These are phyloP conservation scores for Boloria selene DNA, from an alignment of 2,888 invertebrate genomes.

Conservation along the genomic window DNA sequence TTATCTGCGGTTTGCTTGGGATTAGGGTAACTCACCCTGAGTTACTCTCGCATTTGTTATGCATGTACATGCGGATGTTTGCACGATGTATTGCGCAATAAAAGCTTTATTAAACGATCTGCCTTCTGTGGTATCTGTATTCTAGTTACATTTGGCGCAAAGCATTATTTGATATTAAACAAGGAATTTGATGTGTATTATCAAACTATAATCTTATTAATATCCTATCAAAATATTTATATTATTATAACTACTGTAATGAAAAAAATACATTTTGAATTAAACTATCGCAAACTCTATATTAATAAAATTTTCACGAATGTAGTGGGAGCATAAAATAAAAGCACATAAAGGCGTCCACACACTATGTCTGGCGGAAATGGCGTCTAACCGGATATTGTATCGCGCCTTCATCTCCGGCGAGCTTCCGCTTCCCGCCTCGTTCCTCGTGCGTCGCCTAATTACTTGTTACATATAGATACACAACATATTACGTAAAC, in stretches of 20 bases:
- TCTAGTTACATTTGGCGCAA: neutral
- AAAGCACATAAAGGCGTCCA: constrained; percentile 45
- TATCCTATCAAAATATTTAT: too few relatives aligned
- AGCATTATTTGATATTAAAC: too few relatives aligned
- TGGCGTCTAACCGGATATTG: constrained; percentile 82
- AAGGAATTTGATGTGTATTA: too few relatives aligned
- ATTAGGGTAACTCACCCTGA: constrained; percentile 38
- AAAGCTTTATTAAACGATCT: constrained; percentile 25
- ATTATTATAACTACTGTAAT: too few relatives aligned
- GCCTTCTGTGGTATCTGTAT: constrained; percentile 6
- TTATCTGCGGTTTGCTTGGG: constrained; percentile 43
- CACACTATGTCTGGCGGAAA: constrained; percentile 77
- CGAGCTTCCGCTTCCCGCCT: constrained; percentile 70
- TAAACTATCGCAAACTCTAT: neutral
- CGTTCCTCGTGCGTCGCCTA: constrained; percentile 72
- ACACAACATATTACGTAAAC: constrained; percentile 20
- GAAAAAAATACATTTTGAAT: neutral
- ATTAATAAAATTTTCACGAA: constrained; percentile 1
- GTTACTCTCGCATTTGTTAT: constrained; percentile 55
- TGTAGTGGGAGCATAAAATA: constrained; percentile 22
- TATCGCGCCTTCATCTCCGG: constrained; percentile 83
- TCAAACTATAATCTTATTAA: too few relatives aligned
- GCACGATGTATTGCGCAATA: constrained; percentile 29
- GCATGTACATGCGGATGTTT: constrained; percentile 53
- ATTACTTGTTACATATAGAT: constrained; percentile 60